phyloP scores from a whole-genome alignment of 2,888 invertebrate genomes.

The Drosophila acutilabella region DNA sequence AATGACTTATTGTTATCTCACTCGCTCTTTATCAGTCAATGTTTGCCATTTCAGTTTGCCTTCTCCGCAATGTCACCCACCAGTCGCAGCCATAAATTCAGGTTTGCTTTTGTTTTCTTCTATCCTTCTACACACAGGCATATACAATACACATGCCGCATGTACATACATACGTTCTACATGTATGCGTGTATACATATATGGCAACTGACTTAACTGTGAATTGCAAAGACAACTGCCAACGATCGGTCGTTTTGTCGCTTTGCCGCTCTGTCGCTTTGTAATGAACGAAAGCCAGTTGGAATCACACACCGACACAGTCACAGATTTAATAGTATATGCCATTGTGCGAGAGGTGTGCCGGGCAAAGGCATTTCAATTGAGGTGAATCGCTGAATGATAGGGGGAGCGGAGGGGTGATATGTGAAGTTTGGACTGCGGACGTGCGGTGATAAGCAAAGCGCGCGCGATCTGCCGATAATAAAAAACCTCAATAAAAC shows the following conservation, averaged over 20 bases:
- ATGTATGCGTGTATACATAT: slow-evolving; percentile 12
- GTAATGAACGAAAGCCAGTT: slow-evolving; percentile 44
- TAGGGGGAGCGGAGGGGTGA: background rate
- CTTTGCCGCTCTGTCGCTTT: slow-evolving; percentile 23
- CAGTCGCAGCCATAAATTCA: slow-evolving; percentile 55
- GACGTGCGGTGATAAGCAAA: slow-evolving; percentile 53
- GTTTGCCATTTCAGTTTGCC: slow-evolving; percentile 46
- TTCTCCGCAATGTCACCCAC: slow-evolving; percentile 67
- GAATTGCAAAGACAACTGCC: slow-evolving; percentile 58
- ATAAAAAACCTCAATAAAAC: slow-evolving; percentile 67
- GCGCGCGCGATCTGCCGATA: slow-evolving; percentile 61
- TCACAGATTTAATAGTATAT: too few relatives aligned
- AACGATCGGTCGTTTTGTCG: slow-evolving; percentile 50
- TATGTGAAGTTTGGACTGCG: slow-evolving; percentile 3
- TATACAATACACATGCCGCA: background rate
- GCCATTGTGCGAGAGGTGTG: background rate
- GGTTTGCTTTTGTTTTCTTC: slow-evolving; percentile 68
- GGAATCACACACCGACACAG: slow-evolving; percentile 8
- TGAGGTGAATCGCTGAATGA: background rate
- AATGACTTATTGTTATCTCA: slow-evolving; percentile 33
- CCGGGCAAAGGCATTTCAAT: background rate
- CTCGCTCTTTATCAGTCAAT: slow-evolving; percentile 35
- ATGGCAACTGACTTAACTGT: slow-evolving; percentile 63
- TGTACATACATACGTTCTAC: background rate
- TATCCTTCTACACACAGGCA: slow-evolving; percentile 14